Conservation (phyloP, 2,113 vertebrate species). For the Corythoichthys haematopterus region DNA sequence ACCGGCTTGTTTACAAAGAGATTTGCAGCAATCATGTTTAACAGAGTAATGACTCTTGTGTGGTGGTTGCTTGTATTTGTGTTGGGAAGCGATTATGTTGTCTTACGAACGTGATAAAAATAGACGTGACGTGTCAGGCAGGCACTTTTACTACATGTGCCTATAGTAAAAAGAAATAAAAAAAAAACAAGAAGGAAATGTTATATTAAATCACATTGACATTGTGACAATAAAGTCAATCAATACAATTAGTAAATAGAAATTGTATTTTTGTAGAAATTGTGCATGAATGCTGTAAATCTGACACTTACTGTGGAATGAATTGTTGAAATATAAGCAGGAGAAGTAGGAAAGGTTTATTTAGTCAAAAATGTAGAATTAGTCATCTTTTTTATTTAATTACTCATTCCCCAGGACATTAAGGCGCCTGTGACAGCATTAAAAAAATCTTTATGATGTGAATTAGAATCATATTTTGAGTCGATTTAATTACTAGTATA, state of each 20-base stretch:
- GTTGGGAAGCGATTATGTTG: constrained; percentile 4
- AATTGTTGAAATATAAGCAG: no score
- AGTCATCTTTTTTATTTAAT: no score
- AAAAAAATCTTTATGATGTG: no score
- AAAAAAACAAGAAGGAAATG: neutral
- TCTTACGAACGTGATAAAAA: constrained; percentile 27
- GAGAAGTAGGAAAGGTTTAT: no score
- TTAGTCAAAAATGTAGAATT: no score
- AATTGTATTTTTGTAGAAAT: no score
- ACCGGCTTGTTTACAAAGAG: neutral
- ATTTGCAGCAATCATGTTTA: constrained; percentile 2
- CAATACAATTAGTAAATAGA: neutral
- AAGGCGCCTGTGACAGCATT: no score
- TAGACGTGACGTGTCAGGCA: constrained; percentile 17
- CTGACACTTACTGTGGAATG: no score
- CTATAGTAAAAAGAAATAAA: neutral
- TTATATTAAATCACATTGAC: neutral
- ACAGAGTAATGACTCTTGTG: neutral
- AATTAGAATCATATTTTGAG: no score
- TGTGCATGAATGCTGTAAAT: no score
- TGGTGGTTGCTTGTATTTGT: neutral
- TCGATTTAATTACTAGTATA: no score
- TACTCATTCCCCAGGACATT: no score
- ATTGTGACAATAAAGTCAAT: neutral
- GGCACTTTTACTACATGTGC: neutral